These are phyloP conservation scores for Cephus rjabovi DNA, from an alignment of 2,888 invertebrate genomes.

Conservation along the genomic window DNA sequence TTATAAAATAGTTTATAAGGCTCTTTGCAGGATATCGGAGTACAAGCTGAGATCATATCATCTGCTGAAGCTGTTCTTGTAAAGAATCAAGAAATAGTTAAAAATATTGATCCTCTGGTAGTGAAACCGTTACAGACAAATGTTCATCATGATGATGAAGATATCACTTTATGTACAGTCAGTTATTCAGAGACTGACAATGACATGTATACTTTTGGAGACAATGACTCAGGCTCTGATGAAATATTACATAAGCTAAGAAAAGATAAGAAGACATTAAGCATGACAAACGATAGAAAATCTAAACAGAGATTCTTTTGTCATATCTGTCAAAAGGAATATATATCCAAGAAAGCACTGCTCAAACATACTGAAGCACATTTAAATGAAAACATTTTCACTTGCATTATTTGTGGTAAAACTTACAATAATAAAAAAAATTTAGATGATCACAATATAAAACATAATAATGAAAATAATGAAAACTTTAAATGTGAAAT, in stretches of 20 bases:
- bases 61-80: background rate
- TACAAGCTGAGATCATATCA: constrained; percentile 9
- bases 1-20: background rate
- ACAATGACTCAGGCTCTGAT: background rate
- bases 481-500: constrained; percentile 19
- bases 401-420: constrained; percentile 13
- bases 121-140: background rate
- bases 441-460: constrained; percentile 10
- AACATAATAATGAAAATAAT: constrained; percentile 9
- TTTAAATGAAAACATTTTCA: constrained; percentile 11
- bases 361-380: constrained; percentile 19
- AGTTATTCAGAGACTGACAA: background rate
- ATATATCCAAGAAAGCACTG: constrained; percentile 20
- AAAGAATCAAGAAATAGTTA: background rate
- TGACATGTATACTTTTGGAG: background rate
- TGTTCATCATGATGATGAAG: background rate
- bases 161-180: background rate
- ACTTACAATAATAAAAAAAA: constrained; percentile 14
- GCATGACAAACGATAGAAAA: background rate
- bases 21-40: constrained; percentile 8
- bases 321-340: constrained; percentile 21
- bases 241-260: background rate
- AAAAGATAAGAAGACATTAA: background rate
- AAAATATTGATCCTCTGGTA: background rate
- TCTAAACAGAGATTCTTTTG: constrained; percentile 2